Evolutionary conservation across 2,888 invertebrate genomes (phyloP), one percentile per base, ranked within the genome.

Genomic region (Acanthosepion lycidas): DNA sequence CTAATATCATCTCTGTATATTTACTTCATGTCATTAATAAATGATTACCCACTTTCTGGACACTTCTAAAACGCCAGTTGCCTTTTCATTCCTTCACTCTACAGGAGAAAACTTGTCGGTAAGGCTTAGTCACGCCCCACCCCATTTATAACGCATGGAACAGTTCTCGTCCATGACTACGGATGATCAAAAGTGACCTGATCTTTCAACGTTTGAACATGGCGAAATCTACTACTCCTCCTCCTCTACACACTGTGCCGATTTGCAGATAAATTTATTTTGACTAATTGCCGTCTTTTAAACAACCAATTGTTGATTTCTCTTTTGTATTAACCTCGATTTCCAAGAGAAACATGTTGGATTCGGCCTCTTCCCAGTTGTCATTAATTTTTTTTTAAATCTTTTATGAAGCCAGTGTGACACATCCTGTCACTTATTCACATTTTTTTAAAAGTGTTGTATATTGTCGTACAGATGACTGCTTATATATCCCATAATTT

Each of bases 151-250:
- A 33, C 4, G 20, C 59, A 59, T 12, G 78, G 33, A 78, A 78
- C 78, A 18, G n/a, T 78, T 12, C 5, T 78, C 18, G n/a, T 78
- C 78, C 78, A n/a, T n/a, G 4, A 33, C 78, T 78, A 78, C 78
- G 78, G 78, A n/a, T 78, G 78, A 78, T 78, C 78, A 78, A 33
- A 78, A 78, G 78, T 78, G 78, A 78, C 78, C 78, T 78, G n/a
- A 78, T 78, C 78, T n/a, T 78, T 78, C 12, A 33, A n/a, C 33
- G n/a, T 78, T 42, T n/a, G 15, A 78, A 33, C n/a, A 78, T 78
- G 18, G n/a, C n/a, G n/a, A n/a, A 12, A n/a, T 59, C 23, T 55
- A 0, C 18, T 18, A 20, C 15, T 20, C 6, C 28, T 6, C 23
- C 0, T 5, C 23, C 64, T 42, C 42, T 42, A 42, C 42, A 42